Evolutionary conservation across 2,888 invertebrate genomes (phyloP).

Genomic region (Machimus rusticus): DNA sequence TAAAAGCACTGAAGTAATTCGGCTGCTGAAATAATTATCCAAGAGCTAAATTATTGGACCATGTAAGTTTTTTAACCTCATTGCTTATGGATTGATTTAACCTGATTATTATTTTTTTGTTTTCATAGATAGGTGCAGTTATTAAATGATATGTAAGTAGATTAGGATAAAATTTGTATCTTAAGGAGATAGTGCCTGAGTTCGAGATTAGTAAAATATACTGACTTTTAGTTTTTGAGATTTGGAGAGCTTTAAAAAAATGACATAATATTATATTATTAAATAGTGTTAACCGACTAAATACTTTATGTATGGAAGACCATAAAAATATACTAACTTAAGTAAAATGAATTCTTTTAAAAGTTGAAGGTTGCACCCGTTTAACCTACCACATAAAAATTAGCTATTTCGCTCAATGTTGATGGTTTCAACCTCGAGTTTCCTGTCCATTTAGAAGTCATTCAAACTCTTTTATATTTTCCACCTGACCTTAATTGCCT

Average conservation of each 20-base stretch:
- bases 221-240: too few relatives aligned
- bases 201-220: too few relatives aligned
- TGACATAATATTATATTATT: background rate
- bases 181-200: too few relatives aligned
- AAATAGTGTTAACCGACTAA: background rate
- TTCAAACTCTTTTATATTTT: background rate
- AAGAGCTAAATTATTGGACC: conserved; percentile 23
- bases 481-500: conserved; percentile 18
- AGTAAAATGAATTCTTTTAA: background rate
- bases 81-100: background rate
- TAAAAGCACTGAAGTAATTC: conserved; percentile 33
- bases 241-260: too few relatives aligned
- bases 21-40: conserved; percentile 10
- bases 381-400: background rate
- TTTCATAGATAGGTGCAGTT: background rate
- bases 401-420: background rate
- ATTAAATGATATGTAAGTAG: background rate
- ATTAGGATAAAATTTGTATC: background rate
- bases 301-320: background rate
- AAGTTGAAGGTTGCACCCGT: conserved; percentile 22
- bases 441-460: background rate
- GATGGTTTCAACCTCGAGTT: background rate
- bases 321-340: background rate
- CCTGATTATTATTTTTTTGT: background rate
- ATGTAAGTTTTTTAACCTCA: conserved; percentile 36